Base-by-base conservation (phyloP, 2,797 vertebrate genomes). In the Diplodus sargus region DNA sequence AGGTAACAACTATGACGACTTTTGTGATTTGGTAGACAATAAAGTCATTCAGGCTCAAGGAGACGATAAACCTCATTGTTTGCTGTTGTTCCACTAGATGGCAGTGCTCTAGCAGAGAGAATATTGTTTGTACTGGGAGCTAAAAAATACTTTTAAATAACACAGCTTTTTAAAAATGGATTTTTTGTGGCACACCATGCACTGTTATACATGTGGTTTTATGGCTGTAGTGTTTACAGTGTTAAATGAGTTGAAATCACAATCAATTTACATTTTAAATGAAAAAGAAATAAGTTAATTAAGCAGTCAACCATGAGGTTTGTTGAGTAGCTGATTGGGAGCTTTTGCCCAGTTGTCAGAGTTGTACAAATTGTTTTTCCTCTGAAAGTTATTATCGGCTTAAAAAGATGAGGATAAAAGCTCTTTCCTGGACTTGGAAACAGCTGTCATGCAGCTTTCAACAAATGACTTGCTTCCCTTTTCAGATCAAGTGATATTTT, bases 1-100 rank as follows among this genome's bases (percentile, higher is more conserved):
- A 7, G 34, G 8, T 70, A 4, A 42, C 3, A 6, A 42, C 16
- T 30, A 1, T 57, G 25, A 42, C 4, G 11, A 39, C 0, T 42
- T 60, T 7, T 59, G 1, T 62, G 28, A 56, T 28, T 13, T 39
- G 47, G n/a, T 22, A 4, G 54, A n/a, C 4, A 23, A 13, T 30
- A 51, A 67, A 69, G 78, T 48, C 8, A 59, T 64, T 16, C 4
- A 57, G 20, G 4, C 39, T 58, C 0, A 42, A 60, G n/a, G 17
- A 11, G 58, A 22, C 20, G 15, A 18, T 18, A 16, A 48, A 28
- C n/a, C 18, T 54, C 7, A 9, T 25, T 63, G 20, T 64, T 62
- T 57, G 47, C 49, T 67, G 47, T 57, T 56, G 30, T 20, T 22
- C 84, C 91, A 89, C 85, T 82, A 90, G 91, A 73, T 82, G 87